Evolutionary conservation across 2,888 invertebrate species (phyloP).

Genomic region (Nyleta sp.): DNA sequence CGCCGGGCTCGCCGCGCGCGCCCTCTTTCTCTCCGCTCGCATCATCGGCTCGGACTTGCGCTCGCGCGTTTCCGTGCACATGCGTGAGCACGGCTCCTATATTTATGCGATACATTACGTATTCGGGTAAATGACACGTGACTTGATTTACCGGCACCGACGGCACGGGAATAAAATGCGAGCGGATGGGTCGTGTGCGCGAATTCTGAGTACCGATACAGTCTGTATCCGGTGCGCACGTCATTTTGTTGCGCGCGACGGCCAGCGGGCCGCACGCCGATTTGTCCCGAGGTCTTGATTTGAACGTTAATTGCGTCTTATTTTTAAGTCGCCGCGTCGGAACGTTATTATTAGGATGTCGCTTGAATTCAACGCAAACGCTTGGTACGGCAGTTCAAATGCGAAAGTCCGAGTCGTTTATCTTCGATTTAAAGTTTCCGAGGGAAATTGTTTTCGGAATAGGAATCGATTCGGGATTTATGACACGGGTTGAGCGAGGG

Average conservation of each 20-base stretch:
- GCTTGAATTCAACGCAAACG: conserved; percentile 41
- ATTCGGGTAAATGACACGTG: conserved; percentile 80
- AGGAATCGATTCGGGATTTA: conserved; percentile 39
- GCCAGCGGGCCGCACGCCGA: no score
- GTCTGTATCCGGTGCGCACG: no score
- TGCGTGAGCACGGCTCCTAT: conserved; percentile 65
- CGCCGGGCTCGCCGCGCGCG: conserved; percentile 57
- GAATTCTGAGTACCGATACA: conserved; percentile 73
- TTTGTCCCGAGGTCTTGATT: not conserved
- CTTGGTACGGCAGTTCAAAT: conserved; percentile 40
- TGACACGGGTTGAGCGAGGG: conserved; percentile 1
- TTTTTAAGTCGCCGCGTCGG: conserved; percentile 27
- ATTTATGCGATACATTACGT: conserved; percentile 73
- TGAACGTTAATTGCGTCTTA: conserved; percentile 57
- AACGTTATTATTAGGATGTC: conserved; percentile 38
- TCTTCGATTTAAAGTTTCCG: conserved; percentile 50
- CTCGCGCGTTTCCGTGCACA: conserved; percentile 61
- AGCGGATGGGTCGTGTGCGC: conserved; percentile 76
- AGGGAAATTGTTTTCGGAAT: conserved; percentile 42
- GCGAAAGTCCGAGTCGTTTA: conserved; percentile 37
- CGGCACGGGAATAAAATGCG: conserved; percentile 75
- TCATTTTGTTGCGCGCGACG: no score
- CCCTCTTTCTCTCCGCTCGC: conserved; percentile 66
- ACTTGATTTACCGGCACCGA: conserved; percentile 78
- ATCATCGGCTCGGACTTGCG: conserved; percentile 63